A percentile compares a stretch with the other conserved stretches of the same genome.
phyloP scores from a whole-genome alignment of 2,113 vertebrate species.

The Machaerirhynchus nigripectus region DNA sequence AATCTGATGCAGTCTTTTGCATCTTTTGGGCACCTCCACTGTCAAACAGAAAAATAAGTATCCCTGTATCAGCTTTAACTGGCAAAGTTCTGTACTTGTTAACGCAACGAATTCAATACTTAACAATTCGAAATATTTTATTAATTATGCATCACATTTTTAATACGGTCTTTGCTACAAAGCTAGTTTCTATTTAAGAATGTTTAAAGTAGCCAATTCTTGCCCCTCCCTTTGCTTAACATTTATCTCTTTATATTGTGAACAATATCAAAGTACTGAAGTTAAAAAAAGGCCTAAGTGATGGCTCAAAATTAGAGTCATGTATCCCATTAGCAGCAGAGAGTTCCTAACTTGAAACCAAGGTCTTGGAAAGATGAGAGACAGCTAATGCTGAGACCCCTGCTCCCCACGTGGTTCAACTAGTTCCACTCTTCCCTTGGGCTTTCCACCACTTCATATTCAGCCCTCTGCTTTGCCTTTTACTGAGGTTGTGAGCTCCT shows the following conservation, averaged over 20 bases:
- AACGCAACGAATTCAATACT: not conserved
- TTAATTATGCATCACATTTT: not conserved
- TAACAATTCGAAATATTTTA: not conserved
- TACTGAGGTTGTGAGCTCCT: not conserved
- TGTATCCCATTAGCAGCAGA: not conserved
- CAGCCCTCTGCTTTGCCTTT: not conserved
- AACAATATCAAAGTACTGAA: not conserved
- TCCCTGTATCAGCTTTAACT: not conserved
- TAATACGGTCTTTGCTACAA: not conserved
- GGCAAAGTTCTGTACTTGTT: not conserved
- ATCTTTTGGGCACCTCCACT: not conserved
- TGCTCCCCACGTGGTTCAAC: not conserved
- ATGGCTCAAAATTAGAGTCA: not conserved
- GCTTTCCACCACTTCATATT: not conserved
- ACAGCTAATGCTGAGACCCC: not conserved
- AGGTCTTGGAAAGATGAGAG: not conserved
- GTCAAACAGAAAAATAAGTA: not conserved
- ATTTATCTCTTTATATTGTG: not conserved
- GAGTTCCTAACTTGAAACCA: not conserved
- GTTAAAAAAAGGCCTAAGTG: not conserved
- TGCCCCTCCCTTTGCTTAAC: not conserved
- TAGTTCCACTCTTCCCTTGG: not conserved
- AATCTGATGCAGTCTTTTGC: not conserved
- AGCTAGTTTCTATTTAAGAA: not conserved
- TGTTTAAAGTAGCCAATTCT: not conserved